phyloP scores from a whole-genome alignment of 2,888 invertebrate species.

The Ophonus ardosiacus region DNA sequence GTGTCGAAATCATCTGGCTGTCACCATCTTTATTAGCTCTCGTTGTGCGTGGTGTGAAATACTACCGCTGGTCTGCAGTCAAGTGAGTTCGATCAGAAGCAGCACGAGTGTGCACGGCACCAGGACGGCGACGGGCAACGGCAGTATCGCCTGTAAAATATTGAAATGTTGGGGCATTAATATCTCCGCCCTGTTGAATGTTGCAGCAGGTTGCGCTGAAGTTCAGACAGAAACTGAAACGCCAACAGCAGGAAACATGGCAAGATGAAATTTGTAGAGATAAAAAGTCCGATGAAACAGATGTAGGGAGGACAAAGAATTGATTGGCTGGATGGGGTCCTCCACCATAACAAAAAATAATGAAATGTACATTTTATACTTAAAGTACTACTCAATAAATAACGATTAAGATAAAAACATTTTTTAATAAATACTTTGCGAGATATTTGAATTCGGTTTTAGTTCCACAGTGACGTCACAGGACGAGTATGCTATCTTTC shows the following conservation, averaged over 20 bases:
- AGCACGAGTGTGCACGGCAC: conserved; percentile 11
- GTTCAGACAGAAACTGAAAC: not conserved
- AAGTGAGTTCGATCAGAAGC: not conserved
- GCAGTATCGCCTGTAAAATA: conserved; percentile 54
- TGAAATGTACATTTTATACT: no score
- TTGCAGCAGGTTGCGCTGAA: conserved; percentile 41
- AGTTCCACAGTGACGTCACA: no score
- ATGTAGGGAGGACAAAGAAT: not conserved
- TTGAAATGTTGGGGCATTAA: conserved; percentile 59
- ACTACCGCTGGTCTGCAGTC: not conserved
- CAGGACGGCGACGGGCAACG: no score
- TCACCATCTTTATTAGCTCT: no score
- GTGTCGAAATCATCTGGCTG: not conserved
- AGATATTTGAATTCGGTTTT: no score
- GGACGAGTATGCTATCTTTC: no score
- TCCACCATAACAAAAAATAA: no score
- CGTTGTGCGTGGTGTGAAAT: not conserved
- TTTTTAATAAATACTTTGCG: no score
- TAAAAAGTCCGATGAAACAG: not conserved
- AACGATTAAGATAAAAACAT: no score
- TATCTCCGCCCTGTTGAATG: conserved; percentile 61
- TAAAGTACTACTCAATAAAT: no score
- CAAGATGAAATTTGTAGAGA: not conserved
- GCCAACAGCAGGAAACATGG: conserved; percentile 11
- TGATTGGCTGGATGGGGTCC: not conserved